phyloP scores from a whole-genome alignment of 1,140 invertebrate genomes.

The Meloidogyne exigua region DNA sequence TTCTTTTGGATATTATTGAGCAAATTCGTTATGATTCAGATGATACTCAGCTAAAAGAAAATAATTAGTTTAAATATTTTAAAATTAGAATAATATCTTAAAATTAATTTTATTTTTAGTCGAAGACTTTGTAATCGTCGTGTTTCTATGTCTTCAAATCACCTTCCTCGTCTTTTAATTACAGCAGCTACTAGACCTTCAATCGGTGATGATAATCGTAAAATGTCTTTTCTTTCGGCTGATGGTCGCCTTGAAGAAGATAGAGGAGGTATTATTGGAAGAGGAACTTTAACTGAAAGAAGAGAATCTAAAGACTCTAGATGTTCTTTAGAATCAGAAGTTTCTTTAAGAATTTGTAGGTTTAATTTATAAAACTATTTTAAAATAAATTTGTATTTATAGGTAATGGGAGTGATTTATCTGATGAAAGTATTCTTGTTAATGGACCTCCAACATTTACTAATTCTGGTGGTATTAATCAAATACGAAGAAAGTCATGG shows the following conservation, averaged over 20 bases:
- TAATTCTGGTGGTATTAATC: slow-evolving; percentile 5
- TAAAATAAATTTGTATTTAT: neutral
- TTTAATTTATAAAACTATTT: neutral
- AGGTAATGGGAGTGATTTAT: slow-evolving; percentile 59
- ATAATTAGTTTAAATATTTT: slow-evolving; percentile 24
- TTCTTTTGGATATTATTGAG: slow-evolving; percentile 58
- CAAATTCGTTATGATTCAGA: slow-evolving; percentile 58
- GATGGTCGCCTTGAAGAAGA: slow-evolving; percentile 58
- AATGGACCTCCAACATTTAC: neutral
- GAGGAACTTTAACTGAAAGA: slow-evolving; percentile 10
- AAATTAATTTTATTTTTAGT: neutral
- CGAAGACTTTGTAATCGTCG: slow-evolving; percentile 52
- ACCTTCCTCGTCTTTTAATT: slow-evolving; percentile 59
- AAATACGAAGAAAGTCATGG: slow-evolving; percentile 56
- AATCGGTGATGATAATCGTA: slow-evolving; percentile 49
- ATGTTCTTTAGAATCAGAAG: slow-evolving; percentile 56
- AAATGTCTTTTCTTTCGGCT: slow-evolving; percentile 63
- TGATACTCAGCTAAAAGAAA: slow-evolving; percentile 42
- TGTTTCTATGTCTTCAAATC: slow-evolving; percentile 56
- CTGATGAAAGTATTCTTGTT: slow-evolving; percentile 53
- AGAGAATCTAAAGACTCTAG: slow-evolving; percentile 57
- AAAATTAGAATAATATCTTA: too few species aligned
- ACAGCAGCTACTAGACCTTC: slow-evolving; percentile 60
- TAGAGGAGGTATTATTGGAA: slow-evolving; percentile 7
- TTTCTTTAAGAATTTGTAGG: slow-evolving; percentile 53